Percentiles rank a stretch among this genome's conserved stretches.
Evolutionary conservation across 2,888 invertebrate species (phyloP).

Genomic region (Clitarchus hookeri): DNA sequence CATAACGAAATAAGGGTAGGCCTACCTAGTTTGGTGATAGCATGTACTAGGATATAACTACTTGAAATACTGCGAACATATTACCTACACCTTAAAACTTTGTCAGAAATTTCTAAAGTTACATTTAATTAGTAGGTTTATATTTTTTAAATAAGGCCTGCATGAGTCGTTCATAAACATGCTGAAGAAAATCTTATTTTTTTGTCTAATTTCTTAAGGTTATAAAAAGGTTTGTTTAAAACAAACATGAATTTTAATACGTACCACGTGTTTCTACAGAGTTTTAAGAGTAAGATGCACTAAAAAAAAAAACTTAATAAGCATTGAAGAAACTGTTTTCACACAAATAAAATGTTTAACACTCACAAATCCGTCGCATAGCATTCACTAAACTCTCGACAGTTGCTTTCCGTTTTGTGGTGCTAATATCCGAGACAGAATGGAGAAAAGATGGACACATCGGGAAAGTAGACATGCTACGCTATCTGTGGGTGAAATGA

Average conservation of each 20-base stretch:
- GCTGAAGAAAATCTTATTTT: neutral
- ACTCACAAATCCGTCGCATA: neutral
- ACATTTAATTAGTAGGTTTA: neutral
- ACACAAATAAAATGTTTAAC: neutral
- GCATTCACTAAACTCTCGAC: neutral
- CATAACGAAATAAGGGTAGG: neutral
- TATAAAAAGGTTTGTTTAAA: neutral
- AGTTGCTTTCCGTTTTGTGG: neutral
- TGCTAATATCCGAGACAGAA: too few relatives aligned
- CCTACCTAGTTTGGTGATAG: neutral
- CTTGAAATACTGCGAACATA: neutral
- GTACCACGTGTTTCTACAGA: neutral
- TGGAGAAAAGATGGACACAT: too few relatives aligned
- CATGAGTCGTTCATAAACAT: neutral
- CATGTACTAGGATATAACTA: neutral
- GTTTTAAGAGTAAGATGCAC: neutral
- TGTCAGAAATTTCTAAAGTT: neutral
- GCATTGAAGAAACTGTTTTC: too few relatives aligned
- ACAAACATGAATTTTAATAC: too few relatives aligned
- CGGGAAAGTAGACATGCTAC: too few relatives aligned
- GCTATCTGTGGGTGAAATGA: too few relatives aligned
- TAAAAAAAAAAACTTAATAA: neutral
- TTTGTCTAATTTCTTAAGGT: neutral
- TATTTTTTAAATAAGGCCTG: constrained; percentile 5
- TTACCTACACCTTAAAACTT: neutral